Percentiles rank a stretch among this genome's conserved stretches.
These are phyloP conservation scores for Poicephalus meyeri DNA, from an alignment of 2,113 vertebrate species.

Conservation along the genomic window DNA sequence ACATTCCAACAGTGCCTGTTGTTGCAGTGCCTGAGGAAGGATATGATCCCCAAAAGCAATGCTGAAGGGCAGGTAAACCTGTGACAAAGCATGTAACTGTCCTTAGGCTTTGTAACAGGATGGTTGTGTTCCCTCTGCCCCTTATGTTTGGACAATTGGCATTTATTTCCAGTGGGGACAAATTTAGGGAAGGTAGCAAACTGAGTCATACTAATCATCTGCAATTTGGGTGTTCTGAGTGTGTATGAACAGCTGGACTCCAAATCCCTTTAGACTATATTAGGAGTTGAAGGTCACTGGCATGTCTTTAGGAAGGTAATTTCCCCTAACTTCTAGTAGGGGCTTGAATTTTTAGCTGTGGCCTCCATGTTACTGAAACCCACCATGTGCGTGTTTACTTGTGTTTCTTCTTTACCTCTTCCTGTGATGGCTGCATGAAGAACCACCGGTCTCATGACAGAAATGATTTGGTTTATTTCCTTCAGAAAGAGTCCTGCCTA, in stretches of 20 bases:
- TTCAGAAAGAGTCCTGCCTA: neutral
- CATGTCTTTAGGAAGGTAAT: neutral
- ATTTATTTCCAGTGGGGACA: neutral
- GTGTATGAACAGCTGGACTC: neutral
- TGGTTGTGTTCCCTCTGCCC: neutral
- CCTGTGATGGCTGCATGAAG: neutral
- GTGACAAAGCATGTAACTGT: neutral
- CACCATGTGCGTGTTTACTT: neutral
- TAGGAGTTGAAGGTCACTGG: neutral
- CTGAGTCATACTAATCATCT: neutral
- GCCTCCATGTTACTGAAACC: neutral
- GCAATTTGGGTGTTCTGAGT: neutral
- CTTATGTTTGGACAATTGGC: neutral
- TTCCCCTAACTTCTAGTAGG: neutral
- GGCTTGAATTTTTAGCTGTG: neutral
- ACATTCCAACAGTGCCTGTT: neutral
- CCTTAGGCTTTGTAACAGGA: neutral
- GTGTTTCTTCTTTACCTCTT: neutral
- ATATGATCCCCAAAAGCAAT: neutral
- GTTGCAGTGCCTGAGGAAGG: neutral
- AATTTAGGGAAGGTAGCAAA: neutral
- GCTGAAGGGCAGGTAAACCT: neutral
- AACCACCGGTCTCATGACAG: neutral
- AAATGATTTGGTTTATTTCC: neutral
- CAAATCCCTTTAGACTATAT: neutral